These are phyloP conservation scores for pig (Sus scrofa) DNA, from an alignment of 2,113 vertebrate species.

Conservation along the genomic window DNA sequence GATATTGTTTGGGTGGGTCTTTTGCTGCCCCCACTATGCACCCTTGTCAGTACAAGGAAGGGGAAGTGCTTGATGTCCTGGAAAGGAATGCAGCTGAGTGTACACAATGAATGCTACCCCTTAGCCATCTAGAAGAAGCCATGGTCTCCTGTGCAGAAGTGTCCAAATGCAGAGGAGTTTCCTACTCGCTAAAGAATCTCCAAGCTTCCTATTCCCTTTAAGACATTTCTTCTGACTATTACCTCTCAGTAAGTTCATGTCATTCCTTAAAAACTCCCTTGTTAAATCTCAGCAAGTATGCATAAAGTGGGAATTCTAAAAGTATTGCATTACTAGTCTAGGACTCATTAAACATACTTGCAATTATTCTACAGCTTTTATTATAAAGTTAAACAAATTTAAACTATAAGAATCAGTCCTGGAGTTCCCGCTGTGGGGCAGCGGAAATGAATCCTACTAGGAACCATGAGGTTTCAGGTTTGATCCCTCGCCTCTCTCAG, in stretches of 20 bases:
- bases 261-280: background rate
- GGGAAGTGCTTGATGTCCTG: background rate
- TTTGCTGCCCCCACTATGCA: background rate
- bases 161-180: background rate
- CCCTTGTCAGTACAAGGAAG: background rate
- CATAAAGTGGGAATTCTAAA: slow-evolving; percentile 13
- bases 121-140: background rate
- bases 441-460: too few relatives aligned
- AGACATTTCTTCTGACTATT: background rate
- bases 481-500: too few relatives aligned
- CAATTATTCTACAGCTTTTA: background rate
- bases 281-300: background rate
- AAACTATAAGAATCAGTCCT: background rate
- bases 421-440: too few relatives aligned
- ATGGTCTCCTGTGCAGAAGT: background rate
- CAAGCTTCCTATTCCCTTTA: background rate
- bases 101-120: background rate
- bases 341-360: background rate
- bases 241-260: background rate
- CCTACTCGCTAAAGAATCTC: background rate
- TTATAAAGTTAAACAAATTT: slow-evolving; percentile 49
- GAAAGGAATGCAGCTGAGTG: background rate
- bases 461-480: too few relatives aligned
- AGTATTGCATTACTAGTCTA: background rate
- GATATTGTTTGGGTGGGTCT: background rate